These are phyloP conservation scores for Tauraco erythrolophus DNA, from an alignment of 2,113 vertebrate species.

Conservation along the genomic window DNA sequence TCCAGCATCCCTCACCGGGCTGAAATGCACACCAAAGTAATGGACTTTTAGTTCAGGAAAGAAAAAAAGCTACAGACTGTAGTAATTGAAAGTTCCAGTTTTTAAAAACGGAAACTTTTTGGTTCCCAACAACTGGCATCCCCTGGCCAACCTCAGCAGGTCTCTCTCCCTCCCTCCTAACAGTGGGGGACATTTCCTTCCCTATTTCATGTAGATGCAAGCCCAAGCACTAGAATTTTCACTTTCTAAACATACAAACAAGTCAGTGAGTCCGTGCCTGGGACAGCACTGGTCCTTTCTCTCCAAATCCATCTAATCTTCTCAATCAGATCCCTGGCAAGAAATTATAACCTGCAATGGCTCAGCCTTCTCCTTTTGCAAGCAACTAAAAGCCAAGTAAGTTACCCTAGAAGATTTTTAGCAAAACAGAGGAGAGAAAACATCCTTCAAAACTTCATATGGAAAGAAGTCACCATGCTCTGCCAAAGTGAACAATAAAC, in stretches of 20 bases:
- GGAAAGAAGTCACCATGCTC: background rate
- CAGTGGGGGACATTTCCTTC: background rate
- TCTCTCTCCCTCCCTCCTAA: background rate
- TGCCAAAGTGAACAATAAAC: background rate
- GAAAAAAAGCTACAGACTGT: background rate
- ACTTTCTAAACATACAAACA: background rate
- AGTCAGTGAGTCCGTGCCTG: background rate
- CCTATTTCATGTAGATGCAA: background rate
- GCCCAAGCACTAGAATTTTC: background rate
- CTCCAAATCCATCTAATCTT: background rate
- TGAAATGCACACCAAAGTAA: background rate
- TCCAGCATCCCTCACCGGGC: background rate
- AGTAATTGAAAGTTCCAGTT: background rate
- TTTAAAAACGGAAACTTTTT: background rate
- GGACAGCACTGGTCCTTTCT: background rate
- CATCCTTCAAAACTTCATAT: background rate
- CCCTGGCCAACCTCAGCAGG: background rate
- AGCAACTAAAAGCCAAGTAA: background rate
- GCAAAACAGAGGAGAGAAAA: background rate
- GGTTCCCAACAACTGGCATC: background rate
- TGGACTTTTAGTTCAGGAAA: background rate
- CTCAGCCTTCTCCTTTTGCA: background rate
- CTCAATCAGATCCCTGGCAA: background rate
- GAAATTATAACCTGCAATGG: background rate
- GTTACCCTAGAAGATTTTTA: background rate